Evolutionary conservation across 2,797 vertebrate species (phyloP).

Genomic region (Mus spretus): DNA sequence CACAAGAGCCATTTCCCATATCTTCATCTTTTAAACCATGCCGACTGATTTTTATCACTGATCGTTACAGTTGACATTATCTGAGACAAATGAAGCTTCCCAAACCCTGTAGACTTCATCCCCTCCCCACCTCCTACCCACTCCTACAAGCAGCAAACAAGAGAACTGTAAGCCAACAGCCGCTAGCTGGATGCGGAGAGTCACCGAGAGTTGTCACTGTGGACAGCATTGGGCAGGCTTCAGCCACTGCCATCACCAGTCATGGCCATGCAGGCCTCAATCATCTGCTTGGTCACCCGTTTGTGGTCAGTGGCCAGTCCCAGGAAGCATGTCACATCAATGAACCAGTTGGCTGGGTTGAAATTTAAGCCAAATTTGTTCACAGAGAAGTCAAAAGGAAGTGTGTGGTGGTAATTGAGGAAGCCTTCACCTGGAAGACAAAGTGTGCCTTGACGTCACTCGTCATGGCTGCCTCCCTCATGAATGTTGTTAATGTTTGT

Average conservation of each 20-base stretch:
- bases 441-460: neutral
- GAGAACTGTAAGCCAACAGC: constrained; percentile 15
- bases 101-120: neutral
- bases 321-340: constrained; percentile 92
- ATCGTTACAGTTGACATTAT: constrained; percentile 74
- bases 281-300: constrained; percentile 88
- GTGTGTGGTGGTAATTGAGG: constrained; percentile 92
- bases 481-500: too few species aligned
- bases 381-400: constrained; percentile 92
- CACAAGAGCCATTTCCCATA: constrained; percentile 74
- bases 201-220: rapidly evolving
- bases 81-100: constrained; percentile 73
- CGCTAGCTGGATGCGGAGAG: neutral
- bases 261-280: constrained; percentile 89
- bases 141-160: neutral
- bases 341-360: constrained; percentile 94
- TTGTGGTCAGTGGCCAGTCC: constrained; percentile 90
- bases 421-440: constrained; percentile 91
- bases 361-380: constrained; percentile 92
- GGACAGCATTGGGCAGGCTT: constrained; percentile 44
- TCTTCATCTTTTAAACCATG: constrained; percentile 66
- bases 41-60: constrained; percentile 60
- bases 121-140: neutral
- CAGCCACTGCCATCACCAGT: constrained; percentile 90
- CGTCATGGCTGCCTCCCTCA: neutral